Evolutionary conservation across 2,888 invertebrate genomes (phyloP), one percentile per base, ranked within the genome.

Genomic region (Archips crataeganus): DNA sequence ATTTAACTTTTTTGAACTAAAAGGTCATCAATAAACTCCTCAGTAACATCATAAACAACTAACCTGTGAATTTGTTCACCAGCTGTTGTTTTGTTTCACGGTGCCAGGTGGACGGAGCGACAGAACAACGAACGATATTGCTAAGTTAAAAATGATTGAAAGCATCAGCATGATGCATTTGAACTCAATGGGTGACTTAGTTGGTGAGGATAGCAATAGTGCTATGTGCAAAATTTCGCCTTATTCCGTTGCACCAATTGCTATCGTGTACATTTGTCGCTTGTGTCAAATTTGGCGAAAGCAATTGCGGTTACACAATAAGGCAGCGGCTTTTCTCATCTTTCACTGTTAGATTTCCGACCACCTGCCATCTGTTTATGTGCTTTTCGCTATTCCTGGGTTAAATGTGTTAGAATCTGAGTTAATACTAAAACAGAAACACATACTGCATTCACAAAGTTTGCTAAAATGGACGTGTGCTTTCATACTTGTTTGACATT

Each of bases 91-190:
- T 78, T 75, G 78, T 78, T 80, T 79, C 60, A 77, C 84, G 93
- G 91, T 93, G 94, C 84, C 93, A 94, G 94, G 94, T 94, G 94
- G 94, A 87, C 93, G 94, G 94, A 93, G 90, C 87, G 91, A 90
- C 84, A 84, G 80, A 82, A 78, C 85, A 75, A 78, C 84, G 79
- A 77, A 81, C 78, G 74, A 83, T 79, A 87, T 86, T 81, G 81
- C 80, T 88, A 85, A 89, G 84, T 74, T 83, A 84, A 84, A 86
- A 79, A 83, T 80, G 70, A 79, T 87, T 80, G 89, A 90, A 74
- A 89, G 90, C 89, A 88, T 91, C 86, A 81, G 83, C 81, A 85
- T 93, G 89, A 90, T 87, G 89, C 92, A 90, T 76, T 90, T 93
- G 90, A 92, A 89, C 84, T 81, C 86, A 83, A 94, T 92, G 93